These are phyloP conservation scores for Catalaphyllia jardinei DNA, from an alignment of 64 coral and sea anemone species.

Conservation along the genomic window DNA sequence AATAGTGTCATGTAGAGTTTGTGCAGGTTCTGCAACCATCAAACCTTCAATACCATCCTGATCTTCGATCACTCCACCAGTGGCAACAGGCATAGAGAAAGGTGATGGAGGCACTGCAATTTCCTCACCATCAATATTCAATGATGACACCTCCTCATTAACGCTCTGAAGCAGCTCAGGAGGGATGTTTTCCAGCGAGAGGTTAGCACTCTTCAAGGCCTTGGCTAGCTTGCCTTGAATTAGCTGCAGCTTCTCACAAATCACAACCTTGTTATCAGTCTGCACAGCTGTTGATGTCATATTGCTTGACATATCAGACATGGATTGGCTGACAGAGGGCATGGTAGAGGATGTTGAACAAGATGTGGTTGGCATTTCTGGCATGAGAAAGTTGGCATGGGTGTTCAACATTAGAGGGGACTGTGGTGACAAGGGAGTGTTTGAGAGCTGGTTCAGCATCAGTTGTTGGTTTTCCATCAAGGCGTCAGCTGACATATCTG, in stretches of 20 bases:
- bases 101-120: constrained; percentile 76
- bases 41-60: constrained; percentile 65
- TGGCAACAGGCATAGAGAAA: constrained; percentile 66
- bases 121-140: constrained; percentile 72
- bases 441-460: constrained; percentile 67
- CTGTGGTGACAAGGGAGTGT: constrained; percentile 68
- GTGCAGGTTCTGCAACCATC: constrained; percentile 94
- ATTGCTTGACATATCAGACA: constrained; percentile 75
- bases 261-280: constrained; percentile 86
- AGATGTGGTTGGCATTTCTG: constrained; percentile 78
- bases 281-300: constrained; percentile 93
- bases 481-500: constrained; percentile 66
- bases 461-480: constrained; percentile 48
- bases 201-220: constrained; percentile 73
- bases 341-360: constrained; percentile 65
- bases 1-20: constrained; percentile 93
- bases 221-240: constrained; percentile 92
- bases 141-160: constrained; percentile 63
- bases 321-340: constrained; percentile 75
- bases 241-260: constrained; percentile 83
- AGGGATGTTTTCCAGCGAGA: constrained; percentile 68
- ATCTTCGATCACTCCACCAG: constrained; percentile 35
- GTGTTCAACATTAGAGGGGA: constrained; percentile 65
- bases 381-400: constrained; percentile 54
- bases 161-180: constrained; percentile 85